These are phyloP conservation scores for Caloenas nicobarica DNA, from an alignment of 2,113 vertebrate species.

Conservation along the genomic window DNA sequence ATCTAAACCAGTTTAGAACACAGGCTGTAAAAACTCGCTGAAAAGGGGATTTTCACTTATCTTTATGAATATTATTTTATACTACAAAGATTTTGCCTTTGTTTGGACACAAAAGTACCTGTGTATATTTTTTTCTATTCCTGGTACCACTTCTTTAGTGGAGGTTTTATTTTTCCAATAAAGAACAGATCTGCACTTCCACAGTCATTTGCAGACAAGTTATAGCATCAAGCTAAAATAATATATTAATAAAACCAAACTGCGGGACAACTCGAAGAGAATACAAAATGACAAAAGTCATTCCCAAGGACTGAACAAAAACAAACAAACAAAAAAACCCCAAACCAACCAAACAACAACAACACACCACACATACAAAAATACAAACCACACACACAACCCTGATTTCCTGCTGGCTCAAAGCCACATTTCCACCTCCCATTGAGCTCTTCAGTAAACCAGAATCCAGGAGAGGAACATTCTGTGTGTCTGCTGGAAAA, in stretches of 20 bases:
- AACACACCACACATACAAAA: too few species aligned
- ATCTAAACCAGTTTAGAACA: neutral
- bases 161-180: neutral
- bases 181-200: neutral
- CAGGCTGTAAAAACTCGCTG: neutral
- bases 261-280: neutral
- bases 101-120: neutral
- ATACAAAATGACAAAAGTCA: neutral
- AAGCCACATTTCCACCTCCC: neutral
- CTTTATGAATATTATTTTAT: neutral
- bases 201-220: neutral
- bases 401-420: neutral
- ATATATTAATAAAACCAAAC: neutral
- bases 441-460: neutral
- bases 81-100: neutral
- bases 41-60: neutral
- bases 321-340: too few species aligned
- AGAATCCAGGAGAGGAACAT: neutral
- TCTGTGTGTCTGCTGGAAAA: neutral
- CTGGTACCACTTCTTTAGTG: neutral
- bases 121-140: neutral
- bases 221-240: neutral
- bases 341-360: too few species aligned
- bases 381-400: too few species aligned
- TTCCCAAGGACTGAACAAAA: neutral